Evolutionary conservation across 2,888 invertebrate genomes (phyloP).

Genomic region (Xestia rhomboidea): DNA sequence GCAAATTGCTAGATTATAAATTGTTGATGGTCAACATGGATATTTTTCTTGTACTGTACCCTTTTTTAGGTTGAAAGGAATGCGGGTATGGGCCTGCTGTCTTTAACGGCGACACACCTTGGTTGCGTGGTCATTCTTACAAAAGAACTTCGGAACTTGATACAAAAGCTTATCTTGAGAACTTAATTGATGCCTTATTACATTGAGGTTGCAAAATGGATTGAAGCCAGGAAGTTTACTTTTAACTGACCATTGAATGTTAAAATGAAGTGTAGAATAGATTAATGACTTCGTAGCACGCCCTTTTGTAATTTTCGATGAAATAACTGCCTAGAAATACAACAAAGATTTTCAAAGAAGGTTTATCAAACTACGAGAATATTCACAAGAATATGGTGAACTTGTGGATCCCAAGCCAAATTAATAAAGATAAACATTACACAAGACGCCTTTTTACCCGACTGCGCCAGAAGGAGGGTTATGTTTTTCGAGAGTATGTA

Average conservation of each 20-base stretch:
- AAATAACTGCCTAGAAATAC: not conserved
- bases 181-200: constrained; percentile 5
- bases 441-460: not conserved
- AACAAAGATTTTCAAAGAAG: not conserved
- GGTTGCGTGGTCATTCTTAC: constrained; percentile 24
- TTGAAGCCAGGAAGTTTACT: not conserved
- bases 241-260: not conserved
- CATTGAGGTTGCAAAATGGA: not conserved
- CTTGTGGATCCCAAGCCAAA: not conserved
- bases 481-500: too few relatives aligned
- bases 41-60: constrained; percentile 52
- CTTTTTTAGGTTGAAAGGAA: constrained; percentile 53
- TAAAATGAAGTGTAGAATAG: not conserved
- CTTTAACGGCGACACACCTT: constrained; percentile 55
- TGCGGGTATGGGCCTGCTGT: constrained; percentile 60
- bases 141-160: constrained; percentile 19
- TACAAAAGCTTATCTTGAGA: constrained; percentile 22
- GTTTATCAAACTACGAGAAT: not conserved
- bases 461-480: too few relatives aligned
- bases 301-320: not conserved
- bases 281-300: not conserved
- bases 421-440: not conserved
- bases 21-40: constrained; percentile 51
- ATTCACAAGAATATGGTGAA: not conserved
- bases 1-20: constrained; percentile 46